phyloP scores from a whole-genome alignment of 1,140 invertebrate genomes.

The Campoletis sonorensis region DNA sequence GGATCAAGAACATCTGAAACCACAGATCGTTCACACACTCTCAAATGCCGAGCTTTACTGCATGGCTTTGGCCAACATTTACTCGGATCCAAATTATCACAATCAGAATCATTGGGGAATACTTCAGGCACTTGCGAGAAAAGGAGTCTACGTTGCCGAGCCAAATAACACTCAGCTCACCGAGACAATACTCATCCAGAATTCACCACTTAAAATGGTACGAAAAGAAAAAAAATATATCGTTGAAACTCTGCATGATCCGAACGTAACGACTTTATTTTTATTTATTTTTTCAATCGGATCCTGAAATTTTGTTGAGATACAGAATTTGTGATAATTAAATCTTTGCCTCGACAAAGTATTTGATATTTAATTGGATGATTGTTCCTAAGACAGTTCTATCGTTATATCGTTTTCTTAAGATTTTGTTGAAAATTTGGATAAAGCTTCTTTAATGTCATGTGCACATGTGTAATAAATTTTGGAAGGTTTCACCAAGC shows the following conservation, averaged over 20 bases:
- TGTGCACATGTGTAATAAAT: too few relatives aligned
- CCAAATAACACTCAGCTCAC: slow-evolving; percentile 92
- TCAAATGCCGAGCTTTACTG: slow-evolving; percentile 98
- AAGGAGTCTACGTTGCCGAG: slow-evolving; percentile 92
- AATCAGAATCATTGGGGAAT: slow-evolving; percentile 96
- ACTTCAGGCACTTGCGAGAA: slow-evolving; percentile 92
- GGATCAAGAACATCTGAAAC: slow-evolving; percentile 96
- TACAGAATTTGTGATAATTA: not conserved
- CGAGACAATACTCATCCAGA: slow-evolving; percentile 97
- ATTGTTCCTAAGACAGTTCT: too few relatives aligned
- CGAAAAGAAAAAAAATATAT: slow-evolving; percentile 61
- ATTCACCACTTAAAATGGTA: slow-evolving; percentile 96
- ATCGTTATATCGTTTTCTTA: too few relatives aligned
- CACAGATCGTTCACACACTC: slow-evolving; percentile 92
- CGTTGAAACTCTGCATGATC: too few relatives aligned
- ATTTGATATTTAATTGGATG: too few relatives aligned
- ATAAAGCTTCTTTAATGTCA: too few relatives aligned
- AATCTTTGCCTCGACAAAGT: slow-evolving; percentile 1
- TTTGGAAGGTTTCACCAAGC: too few relatives aligned
- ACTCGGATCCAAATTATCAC: slow-evolving; percentile 96
- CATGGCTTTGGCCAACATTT: slow-evolving; percentile 95
- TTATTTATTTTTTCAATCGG: too few relatives aligned
- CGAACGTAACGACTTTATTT: too few relatives aligned
- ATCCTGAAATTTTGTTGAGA: too few relatives aligned
- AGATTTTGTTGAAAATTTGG: too few relatives aligned